Base-by-base conservation (phyloP, 1,140 invertebrate species). In the Phthorimaea operculella region DNA sequence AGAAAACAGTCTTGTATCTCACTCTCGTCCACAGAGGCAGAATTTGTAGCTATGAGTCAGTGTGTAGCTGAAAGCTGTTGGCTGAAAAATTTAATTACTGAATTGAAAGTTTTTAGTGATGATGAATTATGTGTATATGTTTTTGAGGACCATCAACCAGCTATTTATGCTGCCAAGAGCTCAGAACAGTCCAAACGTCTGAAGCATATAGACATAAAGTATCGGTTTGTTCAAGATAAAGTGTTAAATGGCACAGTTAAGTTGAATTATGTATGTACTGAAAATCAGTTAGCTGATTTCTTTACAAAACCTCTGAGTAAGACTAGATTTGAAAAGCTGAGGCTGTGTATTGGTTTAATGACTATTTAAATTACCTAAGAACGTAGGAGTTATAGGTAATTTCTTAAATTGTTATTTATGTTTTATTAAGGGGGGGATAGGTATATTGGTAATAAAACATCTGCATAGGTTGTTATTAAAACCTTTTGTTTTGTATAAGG, bases 1-100 rank as follows among this genome's bases (percentile, higher is more conserved):
- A 74, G 67, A 52, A 79, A 74, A 34, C 75, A 79, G 51, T 57
- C 47, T 7, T 60, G 59, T 18, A 67, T 77, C 8, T 58, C 80
- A 16, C 53, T 74, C 0, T 79, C 68, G 4, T 70, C 69, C 1
- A 68, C 66, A 9, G 74, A 83, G 56, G 58, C 76, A 0, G 76
- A 82, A 47, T 81, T 74, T 63, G 65, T 82, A 48, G 70, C 66
- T 6, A 33, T 72, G 36, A 58, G 50, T 42, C 48, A 48, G n/a
- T 61, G 51, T 1, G 44, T 60, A 36, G 33, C 55, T 34, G 64
- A 70, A 54, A 54, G 42, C 1, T 59, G n/a, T 33, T 61, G 59
- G 59, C 5, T 61, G 11, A 54, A 15, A 36, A 45, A 54, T 10
- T 16, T 61, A 15, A 28, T 61, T 42, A 4, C 21, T 28, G 21